Evolutionary conservation across 2,797 vertebrate species (phyloP).

Genomic region (Tympanoctomys barrerae): DNA sequence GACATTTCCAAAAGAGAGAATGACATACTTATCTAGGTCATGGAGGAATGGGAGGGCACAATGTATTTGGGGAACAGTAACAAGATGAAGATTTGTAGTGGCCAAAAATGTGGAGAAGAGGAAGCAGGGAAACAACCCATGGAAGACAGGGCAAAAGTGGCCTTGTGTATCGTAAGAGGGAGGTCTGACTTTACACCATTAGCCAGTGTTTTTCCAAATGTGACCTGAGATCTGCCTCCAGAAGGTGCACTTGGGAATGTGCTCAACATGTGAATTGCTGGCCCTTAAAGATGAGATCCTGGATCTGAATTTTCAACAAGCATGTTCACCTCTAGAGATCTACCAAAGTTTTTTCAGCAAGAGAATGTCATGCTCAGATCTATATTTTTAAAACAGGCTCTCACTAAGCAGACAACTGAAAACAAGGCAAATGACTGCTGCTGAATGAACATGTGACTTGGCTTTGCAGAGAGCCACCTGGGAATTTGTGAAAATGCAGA

Average conservation of each 20-base stretch:
- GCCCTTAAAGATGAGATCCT: neutral
- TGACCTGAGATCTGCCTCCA: neutral
- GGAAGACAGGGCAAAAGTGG: neutral
- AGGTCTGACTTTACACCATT: neutral
- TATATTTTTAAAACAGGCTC: neutral
- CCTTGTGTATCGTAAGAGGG: neutral
- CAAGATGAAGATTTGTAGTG: neutral
- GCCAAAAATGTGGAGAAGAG: neutral
- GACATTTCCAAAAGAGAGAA: neutral
- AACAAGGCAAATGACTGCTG: neutral
- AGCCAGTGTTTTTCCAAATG: neutral
- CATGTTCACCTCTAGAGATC: neutral
- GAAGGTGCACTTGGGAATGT: neutral
- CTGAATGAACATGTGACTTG: neutral
- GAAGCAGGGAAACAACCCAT: neutral
- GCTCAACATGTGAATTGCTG: neutral
- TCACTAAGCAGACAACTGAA: neutral
- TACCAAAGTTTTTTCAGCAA: neutral
- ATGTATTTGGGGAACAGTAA: neutral
- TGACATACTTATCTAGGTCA: neutral
- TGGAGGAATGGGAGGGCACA: neutral
- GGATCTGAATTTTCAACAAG: neutral
- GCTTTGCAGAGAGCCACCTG: neutral
- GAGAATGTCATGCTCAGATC: neutral
- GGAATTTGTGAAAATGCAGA: neutral